Percentiles rank a stretch among this genome's conserved stretches.
Evolutionary conservation across 2,797 vertebrate genomes (phyloP).

Genomic region (Chaunax sp.): DNA sequence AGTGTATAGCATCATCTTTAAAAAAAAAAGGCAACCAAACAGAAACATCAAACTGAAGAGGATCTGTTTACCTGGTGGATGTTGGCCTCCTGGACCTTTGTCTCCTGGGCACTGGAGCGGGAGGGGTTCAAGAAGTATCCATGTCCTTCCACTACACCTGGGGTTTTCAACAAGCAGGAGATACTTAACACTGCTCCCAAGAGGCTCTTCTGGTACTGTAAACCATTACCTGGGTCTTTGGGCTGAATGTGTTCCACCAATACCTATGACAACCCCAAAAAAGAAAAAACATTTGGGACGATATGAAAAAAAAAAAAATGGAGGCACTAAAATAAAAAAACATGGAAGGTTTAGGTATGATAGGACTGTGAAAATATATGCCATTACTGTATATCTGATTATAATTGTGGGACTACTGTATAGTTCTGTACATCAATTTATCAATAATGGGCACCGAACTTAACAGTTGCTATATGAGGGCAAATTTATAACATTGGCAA

Average conservation of each 20-base stretch:
- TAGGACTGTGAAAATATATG: neutral
- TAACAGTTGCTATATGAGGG: neutral
- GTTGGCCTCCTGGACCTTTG: slow-evolving; percentile 97
- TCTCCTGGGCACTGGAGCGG: slow-evolving; percentile 95
- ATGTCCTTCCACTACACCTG: slow-evolving; percentile 95
- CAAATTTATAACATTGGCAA: neutral
- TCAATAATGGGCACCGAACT: neutral
- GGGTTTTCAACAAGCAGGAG: slow-evolving; percentile 95
- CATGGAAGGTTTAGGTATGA: neutral
- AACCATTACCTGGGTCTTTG: slow-evolving; percentile 92
- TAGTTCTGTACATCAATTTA: neutral
- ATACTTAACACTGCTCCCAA: slow-evolving; percentile 90
- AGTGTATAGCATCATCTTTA: neutral
- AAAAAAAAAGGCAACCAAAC: neutral
- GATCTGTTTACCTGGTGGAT: slow-evolving; percentile 91
- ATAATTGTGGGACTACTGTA: too few species aligned
- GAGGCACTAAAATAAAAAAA: neutral
- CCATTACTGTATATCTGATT: neutral
- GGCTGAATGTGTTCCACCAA: slow-evolving; percentile 94
- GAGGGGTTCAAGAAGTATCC: slow-evolving; percentile 95
- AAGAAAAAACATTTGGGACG: neutral
- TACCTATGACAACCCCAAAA: slow-evolving; percentile 79
- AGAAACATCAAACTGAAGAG: neutral
- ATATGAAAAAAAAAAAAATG: neutral
- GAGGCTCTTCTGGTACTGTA: slow-evolving; percentile 96